Base-by-base conservation (phyloP, 2,888 invertebrate species). In the Eristalinus aeneus region DNA sequence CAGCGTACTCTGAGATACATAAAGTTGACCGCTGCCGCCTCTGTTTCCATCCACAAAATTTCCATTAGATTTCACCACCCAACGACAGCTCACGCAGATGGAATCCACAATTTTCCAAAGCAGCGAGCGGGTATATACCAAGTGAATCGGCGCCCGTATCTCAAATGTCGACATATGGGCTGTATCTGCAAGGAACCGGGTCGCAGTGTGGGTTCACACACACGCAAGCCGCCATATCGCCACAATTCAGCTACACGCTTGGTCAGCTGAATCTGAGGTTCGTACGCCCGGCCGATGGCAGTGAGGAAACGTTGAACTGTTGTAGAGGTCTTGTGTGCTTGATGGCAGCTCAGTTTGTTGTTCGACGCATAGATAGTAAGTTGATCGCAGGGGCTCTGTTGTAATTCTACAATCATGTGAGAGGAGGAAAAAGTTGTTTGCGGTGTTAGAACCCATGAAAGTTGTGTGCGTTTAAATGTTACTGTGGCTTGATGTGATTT, bases 301-400 rank as follows among this genome's bases (percentile, higher is more conserved):
- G 39, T 54, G 65, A 64, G 58, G 58, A 69, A 77, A 60, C 76
- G 63, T 76, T 76, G 73, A 76, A 85, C 73, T 85, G 76, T 79
- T 79, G 76, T 80, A 73, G 85, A 85, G 76, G 81, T 85, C 74
- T 82, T 74, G 71, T 86, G 81, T 82, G 82, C 69, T 77, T 65
- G 77, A 86, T 69, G 71, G 78, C 76, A 73, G 77, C 74, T 86
- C 86, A 86, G 86, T 86, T 86, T 81, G 81, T 81, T 85, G 64
- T 81, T 80, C 54, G 76, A 73, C 80, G 65, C 81, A 76, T 80
- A 71, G 81, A 64, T 60, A 68, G 68, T 73, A 54, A 73, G 85
- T 85, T 85, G 85, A 54, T 71, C 67, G 54, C 69, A 46, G 10
- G 60, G 39, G 23, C 8, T 53, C 34, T 31, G 72, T 61, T 68